Percentiles rank a stretch among this genome's conserved stretches.
phyloP scores from a whole-genome alignment of 2,888 invertebrate species.

The Mellilla xanthometata region DNA sequence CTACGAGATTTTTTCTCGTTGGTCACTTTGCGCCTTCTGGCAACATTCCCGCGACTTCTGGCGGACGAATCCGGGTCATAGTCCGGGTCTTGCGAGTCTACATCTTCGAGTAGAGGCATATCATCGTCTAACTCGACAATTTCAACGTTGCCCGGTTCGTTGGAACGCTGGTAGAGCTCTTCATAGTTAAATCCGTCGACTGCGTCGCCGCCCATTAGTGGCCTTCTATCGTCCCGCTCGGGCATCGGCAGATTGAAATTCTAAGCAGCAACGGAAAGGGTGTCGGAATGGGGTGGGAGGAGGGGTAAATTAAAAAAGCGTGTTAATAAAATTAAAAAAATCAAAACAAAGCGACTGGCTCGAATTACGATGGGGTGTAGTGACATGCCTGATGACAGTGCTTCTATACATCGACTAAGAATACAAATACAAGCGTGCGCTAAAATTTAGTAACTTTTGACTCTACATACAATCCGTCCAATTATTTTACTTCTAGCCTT shows the following conservation, averaged over 20 bases:
- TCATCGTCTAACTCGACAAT: constrained; percentile 62
- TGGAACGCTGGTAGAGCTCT: constrained; percentile 54
- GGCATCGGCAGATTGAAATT: constrained; percentile 75
- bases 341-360: constrained; percentile 50
- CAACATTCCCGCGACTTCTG: constrained; percentile 64
- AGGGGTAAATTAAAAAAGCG: constrained; percentile 81
- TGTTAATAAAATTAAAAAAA: constrained; percentile 81
- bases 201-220: constrained; percentile 54
- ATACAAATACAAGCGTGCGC: constrained; percentile 34
- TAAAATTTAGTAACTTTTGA: constrained; percentile 22
- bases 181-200: constrained; percentile 63
- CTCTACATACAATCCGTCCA: too few species aligned
- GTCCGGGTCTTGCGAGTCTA: constrained; percentile 59
- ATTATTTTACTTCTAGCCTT: too few species aligned
- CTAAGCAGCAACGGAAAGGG: constrained; percentile 68
- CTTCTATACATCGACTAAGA: constrained; percentile 5
- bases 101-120: constrained; percentile 41
- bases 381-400: constrained; percentile 29
- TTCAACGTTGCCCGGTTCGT: constrained; percentile 59
- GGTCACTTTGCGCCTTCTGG: constrained; percentile 61
- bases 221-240: constrained; percentile 48
- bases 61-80: constrained; percentile 59
- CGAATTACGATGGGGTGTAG: constrained; percentile 42
- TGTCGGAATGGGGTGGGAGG: constrained; percentile 60
- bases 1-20: constrained; percentile 66